phyloP scores from a whole-genome alignment of 2,113 vertebrate genomes.

The Rhegmatorhina hoffmannsi region DNA sequence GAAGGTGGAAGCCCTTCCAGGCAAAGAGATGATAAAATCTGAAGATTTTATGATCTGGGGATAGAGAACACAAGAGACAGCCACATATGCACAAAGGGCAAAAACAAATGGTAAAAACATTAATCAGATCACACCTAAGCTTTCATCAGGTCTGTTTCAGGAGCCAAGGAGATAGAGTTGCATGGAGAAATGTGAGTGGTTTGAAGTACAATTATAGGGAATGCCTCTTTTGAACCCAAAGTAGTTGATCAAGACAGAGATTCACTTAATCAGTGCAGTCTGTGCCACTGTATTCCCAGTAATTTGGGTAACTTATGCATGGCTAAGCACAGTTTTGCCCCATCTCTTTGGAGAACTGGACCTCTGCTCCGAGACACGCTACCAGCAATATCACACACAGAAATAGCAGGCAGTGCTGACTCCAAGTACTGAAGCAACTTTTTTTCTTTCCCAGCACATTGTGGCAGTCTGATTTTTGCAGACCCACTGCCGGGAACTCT shows the following conservation, averaged over 20 bases:
- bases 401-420: neutral
- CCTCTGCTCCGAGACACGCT: fast-evolving
- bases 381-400: neutral
- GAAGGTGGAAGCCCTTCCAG: neutral
- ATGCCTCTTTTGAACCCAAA: neutral
- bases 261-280: neutral
- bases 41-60: neutral
- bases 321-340: neutral
- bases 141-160: neutral
- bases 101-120: neutral
- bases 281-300: neutral
- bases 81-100: neutral
- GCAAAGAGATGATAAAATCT: neutral
- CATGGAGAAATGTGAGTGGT: neutral
- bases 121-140: neutral
- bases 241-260: neutral
- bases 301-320: neutral
- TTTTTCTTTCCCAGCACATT: neutral
- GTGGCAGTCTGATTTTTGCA: neutral
- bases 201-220: neutral
- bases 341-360: neutral
- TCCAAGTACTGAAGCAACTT: too few species aligned
- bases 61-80: neutral
- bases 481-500: fast-evolving
- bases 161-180: neutral